A percentile compares a stretch with the other conserved stretches of the same genome.
Evolutionary conservation across 1,140 invertebrate genomes (phyloP).

Genomic region (Pseudoatta argentina): DNA sequence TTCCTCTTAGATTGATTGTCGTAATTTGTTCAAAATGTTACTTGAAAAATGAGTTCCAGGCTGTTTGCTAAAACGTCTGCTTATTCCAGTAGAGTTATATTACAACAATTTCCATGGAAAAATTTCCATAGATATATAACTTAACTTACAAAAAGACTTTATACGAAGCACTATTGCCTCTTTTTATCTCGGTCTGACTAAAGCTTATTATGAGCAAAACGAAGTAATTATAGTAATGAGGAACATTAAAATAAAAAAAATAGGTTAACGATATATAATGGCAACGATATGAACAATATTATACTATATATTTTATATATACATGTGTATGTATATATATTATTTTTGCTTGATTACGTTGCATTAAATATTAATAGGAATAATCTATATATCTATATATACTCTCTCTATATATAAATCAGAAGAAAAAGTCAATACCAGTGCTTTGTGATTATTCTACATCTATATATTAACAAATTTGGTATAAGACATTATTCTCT

Average conservation of each 20-base stretch:
- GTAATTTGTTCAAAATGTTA: not conserved
- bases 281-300: not conserved
- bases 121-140: not conserved
- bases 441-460: not conserved
- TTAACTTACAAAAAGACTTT: not conserved
- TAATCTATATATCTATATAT: not conserved
- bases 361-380: not conserved
- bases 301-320: too few species aligned
- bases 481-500: not conserved
- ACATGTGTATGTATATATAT: not conserved
- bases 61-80: conserved; percentile 2
- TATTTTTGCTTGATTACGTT: not conserved
- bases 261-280: not conserved
- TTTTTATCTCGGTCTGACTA: not conserved
- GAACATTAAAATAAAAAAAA: not conserved
- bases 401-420: not conserved
- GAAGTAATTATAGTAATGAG: not conserved
- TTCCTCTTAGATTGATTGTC: not conserved
- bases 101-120: not conserved
- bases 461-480: not conserved
- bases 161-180: not conserved
- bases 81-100: not conserved
- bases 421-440: too few species aligned
- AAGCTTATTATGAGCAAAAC: not conserved
- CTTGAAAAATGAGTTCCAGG: not conserved